These are phyloP conservation scores for Onychomys arenicola DNA, from an alignment of 2,797 vertebrate species.

Conservation along the genomic window DNA sequence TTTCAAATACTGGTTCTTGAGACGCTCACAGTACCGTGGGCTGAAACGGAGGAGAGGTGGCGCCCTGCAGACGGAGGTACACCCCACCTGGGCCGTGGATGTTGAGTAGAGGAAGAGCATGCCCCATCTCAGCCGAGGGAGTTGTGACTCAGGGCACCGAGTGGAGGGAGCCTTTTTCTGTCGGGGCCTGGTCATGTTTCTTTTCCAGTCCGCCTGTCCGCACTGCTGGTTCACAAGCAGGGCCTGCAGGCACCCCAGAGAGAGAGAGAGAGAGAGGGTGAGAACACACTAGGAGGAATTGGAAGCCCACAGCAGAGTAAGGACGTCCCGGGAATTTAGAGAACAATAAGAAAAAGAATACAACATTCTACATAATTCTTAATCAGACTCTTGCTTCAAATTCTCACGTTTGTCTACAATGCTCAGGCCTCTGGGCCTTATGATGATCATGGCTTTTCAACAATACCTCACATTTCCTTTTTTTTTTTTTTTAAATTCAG, in stretches of 20 bases:
- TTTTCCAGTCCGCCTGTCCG: background rate
- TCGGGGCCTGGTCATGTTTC: constrained; percentile 35
- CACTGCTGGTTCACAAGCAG: background rate
- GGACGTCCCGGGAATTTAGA: background rate
- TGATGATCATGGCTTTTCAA: constrained; percentile 20
- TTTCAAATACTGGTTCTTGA: constrained; percentile 82
- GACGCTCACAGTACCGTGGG: background rate
- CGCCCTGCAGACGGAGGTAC: background rate
- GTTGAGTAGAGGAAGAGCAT: constrained; percentile 10
- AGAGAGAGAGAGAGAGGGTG: background rate
- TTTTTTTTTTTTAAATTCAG: background rate
- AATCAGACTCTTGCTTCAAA: constrained; percentile 31
- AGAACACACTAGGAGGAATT: background rate
- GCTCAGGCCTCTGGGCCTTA: background rate
- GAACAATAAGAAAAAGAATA: background rate
- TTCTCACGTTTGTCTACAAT: constrained; percentile 14
- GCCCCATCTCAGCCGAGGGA: constrained; percentile 55
- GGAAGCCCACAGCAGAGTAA: background rate
- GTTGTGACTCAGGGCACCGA: background rate
- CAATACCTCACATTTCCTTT: background rate
- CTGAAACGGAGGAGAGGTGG: constrained; percentile 25
- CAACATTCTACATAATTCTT: constrained; percentile 18
- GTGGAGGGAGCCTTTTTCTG: background rate
- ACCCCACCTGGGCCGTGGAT: background rate
- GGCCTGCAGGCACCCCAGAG: constrained; percentile 3